Evolutionary conservation across 2,797 vertebrate species (phyloP).

Genomic region (Eulemur rubriventer): DNA sequence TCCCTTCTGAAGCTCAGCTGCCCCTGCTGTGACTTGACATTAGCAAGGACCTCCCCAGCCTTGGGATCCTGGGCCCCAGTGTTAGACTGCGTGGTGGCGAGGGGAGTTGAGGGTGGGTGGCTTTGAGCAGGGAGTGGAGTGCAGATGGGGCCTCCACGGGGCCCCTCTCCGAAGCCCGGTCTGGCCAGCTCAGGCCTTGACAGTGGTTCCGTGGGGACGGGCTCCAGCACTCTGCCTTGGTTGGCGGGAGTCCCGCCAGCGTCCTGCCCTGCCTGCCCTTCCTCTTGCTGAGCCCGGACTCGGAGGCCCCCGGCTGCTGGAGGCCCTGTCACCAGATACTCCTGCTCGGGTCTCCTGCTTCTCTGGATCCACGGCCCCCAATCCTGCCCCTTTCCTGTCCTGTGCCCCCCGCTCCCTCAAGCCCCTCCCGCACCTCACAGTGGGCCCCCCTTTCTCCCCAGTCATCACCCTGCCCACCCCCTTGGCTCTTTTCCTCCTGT

Average conservation of each 20-base stretch:
- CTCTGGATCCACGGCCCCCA: not conserved
- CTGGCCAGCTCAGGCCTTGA: not conserved
- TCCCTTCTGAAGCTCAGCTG: not conserved
- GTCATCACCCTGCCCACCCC: rapidly evolving
- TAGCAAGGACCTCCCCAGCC: not conserved
- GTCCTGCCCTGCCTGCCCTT: not conserved
- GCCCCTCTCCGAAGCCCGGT: not conserved
- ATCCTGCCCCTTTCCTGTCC: not conserved
- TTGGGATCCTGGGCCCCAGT: not conserved
- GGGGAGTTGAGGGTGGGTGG: not conserved
- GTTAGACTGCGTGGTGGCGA: not conserved
- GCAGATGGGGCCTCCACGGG: rapidly evolving
- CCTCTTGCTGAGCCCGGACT: not conserved
- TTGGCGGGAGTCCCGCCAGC: not conserved
- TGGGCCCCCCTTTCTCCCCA: rapidly evolving
- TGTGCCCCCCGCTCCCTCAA: not conserved
- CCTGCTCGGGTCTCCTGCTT: not conserved
- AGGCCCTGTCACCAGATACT: not conserved
- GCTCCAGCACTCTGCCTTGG: not conserved
- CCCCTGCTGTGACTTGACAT: not conserved
- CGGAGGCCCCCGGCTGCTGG: not conserved
- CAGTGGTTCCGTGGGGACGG: not conserved
- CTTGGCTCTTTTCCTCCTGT: not conserved
- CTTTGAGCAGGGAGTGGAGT: not conserved
- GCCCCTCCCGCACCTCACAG: not conserved